Evolutionary conservation across 2,888 invertebrate genomes (phyloP), one percentile per base, ranked within the genome.

Genomic region (Coelinius sp.): DNA sequence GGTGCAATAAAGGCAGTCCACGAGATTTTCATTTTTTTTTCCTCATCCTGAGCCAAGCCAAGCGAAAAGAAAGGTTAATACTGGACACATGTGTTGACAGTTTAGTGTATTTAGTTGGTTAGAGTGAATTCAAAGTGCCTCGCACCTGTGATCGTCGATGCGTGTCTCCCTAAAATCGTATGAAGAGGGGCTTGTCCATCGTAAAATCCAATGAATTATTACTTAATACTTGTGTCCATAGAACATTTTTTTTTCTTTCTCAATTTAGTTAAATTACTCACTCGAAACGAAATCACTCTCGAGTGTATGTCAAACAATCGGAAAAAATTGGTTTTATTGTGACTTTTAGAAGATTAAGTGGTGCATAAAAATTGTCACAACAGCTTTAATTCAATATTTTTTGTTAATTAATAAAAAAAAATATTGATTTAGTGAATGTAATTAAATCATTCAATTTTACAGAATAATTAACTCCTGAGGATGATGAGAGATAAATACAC

Each of bases 91-190:
- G 67, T 53, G 66, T 71, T 74, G 71, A 71, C 71, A 72, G 65
- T 64, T 68, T 67, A 46, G 38, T 49, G 67, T 52, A 41, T 27
- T 35, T 12, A 31, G 59, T 17, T 27, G 31, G 35, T n/a, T 20
- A 56, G 22, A 25, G 38, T 68, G 20, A 17, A 68, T 73, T 73
- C 69, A 12, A 27, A 59, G 22, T 24, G 20, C 24, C 20, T 75
- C 63, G 66, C 83, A 82, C 80, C 82, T 81, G 83, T 73, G 76
- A 76, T 77, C 79, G 70, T 17, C 75, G 75, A 72, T 76, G 80
- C 79, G 76, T 78, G 77, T 79, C 83, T 76, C 82, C 81, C 82
- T 75, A 76, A 79, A 67, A 63, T 53, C 49, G 68, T 31, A 66
- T 17, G 25, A 53, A 67, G 41, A 62, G 35, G 62, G 68, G 68